These are phyloP conservation scores for Phortica variegata DNA, from an alignment of 1,140 invertebrate genomes.

Conservation along the genomic window DNA sequence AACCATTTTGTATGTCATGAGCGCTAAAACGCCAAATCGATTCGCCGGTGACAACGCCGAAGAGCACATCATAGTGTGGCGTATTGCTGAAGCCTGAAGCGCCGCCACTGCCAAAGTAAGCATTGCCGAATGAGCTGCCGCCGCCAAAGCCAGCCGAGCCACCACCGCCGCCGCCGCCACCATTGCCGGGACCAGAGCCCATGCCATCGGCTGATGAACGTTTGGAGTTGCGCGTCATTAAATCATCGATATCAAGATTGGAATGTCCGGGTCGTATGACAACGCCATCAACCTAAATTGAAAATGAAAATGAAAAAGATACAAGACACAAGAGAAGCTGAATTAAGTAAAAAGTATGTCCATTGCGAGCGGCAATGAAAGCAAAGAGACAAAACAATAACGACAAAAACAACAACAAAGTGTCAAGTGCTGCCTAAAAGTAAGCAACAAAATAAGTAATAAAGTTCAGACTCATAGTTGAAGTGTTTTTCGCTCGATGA, in stretches of 20 bases:
- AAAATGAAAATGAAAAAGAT: slow-evolving; percentile 21
- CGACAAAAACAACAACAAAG: neutral
- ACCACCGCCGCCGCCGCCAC: slow-evolving; percentile 21
- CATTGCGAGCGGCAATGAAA: slow-evolving; percentile 6
- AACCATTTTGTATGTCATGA: slow-evolving; percentile 81
- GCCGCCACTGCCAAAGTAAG: slow-evolving; percentile 30
- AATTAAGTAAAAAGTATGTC: slow-evolving; percentile 7
- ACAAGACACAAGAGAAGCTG: slow-evolving; percentile 2
- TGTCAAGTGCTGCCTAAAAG: neutral
- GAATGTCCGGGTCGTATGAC: slow-evolving; percentile 58
- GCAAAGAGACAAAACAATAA: neutral
- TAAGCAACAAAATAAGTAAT: slow-evolving; percentile 37
- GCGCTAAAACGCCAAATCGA: slow-evolving; percentile 80
- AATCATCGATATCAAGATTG: slow-evolving; percentile 65
- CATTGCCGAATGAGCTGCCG: no score
- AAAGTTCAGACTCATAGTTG: slow-evolving; percentile 33
- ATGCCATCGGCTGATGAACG: slow-evolving; percentile 39
- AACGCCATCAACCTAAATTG: slow-evolving; percentile 58
- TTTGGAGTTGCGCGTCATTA: slow-evolving; percentile 54
- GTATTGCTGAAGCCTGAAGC: slow-evolving; percentile 31
- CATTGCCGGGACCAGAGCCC: slow-evolving; percentile 7
- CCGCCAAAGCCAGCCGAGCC: slow-evolving; percentile 29
- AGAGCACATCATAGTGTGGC: slow-evolving; percentile 75
- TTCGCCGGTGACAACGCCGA: slow-evolving; percentile 82
- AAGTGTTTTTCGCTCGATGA: slow-evolving; percentile 22